Conservation (phyloP, 2,888 invertebrate genomes). For the Drosophila incognita region DNA sequence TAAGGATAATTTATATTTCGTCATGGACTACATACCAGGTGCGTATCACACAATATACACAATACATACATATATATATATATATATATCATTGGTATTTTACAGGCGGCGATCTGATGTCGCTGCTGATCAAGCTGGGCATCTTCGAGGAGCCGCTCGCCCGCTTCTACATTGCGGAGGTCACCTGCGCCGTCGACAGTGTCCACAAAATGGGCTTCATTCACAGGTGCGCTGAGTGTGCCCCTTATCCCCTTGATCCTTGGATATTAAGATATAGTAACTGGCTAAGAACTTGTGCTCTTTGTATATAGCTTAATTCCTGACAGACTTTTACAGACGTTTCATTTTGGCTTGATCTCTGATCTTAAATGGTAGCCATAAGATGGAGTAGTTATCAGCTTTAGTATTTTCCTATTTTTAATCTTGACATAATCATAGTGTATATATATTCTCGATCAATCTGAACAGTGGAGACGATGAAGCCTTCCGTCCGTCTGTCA, state of each 20-base stretch:
- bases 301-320: too few species aligned
- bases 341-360: neutral
- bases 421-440: neutral
- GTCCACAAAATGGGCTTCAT: constrained; percentile 99
- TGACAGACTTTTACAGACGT: too few species aligned
- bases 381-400: neutral
- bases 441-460: neutral
- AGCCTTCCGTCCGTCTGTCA: neutral
- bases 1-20: constrained; percentile 98
- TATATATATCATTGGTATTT: neutral
- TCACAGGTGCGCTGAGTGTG: constrained; percentile 86
- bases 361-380: neutral
- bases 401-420: neutral
- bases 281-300: too few species aligned
- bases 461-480: neutral
- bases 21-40: constrained; percentile 99
- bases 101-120: constrained; percentile 97
- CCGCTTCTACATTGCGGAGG: constrained; percentile 96
- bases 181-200: constrained; percentile 99
- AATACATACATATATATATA: too few species aligned
- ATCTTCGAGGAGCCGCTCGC: constrained; percentile 97
- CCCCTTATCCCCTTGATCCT: too few species aligned
- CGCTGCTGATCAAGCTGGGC: constrained; percentile 97
- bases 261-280: too few species aligned
- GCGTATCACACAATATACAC: constrained; percentile 21